These are phyloP conservation scores for Cariama cristata DNA, from an alignment of 2,113 vertebrate species.

Conservation along the genomic window DNA sequence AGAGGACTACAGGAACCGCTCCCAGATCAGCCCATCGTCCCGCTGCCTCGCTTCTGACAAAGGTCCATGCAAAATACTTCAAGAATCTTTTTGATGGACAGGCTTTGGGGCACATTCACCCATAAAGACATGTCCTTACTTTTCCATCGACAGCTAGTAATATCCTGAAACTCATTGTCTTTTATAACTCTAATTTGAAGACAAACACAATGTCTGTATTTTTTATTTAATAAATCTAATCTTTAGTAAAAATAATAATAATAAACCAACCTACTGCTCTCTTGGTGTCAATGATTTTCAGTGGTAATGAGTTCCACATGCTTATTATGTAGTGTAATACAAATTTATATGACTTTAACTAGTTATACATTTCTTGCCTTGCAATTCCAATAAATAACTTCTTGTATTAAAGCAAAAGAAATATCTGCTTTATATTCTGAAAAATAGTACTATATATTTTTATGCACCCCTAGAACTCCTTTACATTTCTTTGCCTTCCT, in stretches of 20 bases:
- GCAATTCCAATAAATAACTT: background rate
- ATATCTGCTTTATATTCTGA: background rate
- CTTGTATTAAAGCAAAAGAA: background rate
- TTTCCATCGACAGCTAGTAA: background rate
- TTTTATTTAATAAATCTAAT: slow-evolving; percentile 13
- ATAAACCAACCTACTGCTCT: background rate
- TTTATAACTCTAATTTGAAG: background rate
- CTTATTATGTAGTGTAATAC: background rate
- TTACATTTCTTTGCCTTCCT: background rate
- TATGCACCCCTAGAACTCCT: background rate
- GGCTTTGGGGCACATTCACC: background rate
- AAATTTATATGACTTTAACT: background rate
- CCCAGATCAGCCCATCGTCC: background rate
- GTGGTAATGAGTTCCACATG: background rate
- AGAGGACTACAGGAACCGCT: background rate
- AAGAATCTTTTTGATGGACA: background rate
- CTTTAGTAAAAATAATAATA: background rate
- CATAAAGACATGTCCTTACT: background rate
- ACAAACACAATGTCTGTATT: background rate
- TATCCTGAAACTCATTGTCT: background rate
- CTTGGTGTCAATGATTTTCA: background rate
- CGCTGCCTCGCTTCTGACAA: background rate
- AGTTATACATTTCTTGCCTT: background rate
- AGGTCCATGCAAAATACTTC: background rate
- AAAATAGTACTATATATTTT: background rate